Evolutionary conservation across 2,113 vertebrate species (phyloP).

Genomic region (Conger conger): DNA sequence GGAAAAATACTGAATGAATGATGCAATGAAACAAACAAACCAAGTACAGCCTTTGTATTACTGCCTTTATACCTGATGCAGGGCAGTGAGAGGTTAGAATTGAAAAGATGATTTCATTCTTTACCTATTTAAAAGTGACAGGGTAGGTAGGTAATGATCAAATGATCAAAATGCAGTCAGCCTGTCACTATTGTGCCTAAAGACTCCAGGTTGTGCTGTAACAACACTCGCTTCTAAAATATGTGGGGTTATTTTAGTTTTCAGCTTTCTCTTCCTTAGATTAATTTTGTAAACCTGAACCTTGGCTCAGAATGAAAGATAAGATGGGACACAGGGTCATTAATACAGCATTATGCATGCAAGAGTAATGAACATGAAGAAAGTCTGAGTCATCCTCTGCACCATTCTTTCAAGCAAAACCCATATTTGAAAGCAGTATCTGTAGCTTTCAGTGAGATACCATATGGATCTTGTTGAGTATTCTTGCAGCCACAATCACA

Average conservation of each 20-base stretch:
- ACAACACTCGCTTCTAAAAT: not conserved
- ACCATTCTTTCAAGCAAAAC: not conserved
- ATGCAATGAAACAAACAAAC: not conserved
- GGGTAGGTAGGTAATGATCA: not conserved
- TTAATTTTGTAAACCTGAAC: not conserved
- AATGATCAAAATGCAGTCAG: not conserved
- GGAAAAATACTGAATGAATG: conserved; percentile 9
- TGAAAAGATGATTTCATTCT: not conserved
- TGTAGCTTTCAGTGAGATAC: not conserved
- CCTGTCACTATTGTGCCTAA: not conserved
- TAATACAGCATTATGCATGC: not conserved
- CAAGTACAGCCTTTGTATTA: not conserved
- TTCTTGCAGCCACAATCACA: not conserved
- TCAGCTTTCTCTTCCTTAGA: not conserved
- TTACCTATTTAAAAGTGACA: not conserved
- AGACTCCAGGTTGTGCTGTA: not conserved
- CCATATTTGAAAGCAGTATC: not conserved
- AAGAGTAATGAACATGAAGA: not conserved
- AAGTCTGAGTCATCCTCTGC: not conserved
- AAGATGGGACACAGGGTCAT: not conserved
- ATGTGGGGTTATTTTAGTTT: not conserved
- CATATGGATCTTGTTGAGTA: not conserved
- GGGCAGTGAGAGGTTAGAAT: not conserved
- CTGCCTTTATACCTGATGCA: not conserved
- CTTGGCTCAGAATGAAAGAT: not conserved